Base-by-base conservation (phyloP, 1,140 invertebrate species). In the Zeugodacus cucurbitae region DNA sequence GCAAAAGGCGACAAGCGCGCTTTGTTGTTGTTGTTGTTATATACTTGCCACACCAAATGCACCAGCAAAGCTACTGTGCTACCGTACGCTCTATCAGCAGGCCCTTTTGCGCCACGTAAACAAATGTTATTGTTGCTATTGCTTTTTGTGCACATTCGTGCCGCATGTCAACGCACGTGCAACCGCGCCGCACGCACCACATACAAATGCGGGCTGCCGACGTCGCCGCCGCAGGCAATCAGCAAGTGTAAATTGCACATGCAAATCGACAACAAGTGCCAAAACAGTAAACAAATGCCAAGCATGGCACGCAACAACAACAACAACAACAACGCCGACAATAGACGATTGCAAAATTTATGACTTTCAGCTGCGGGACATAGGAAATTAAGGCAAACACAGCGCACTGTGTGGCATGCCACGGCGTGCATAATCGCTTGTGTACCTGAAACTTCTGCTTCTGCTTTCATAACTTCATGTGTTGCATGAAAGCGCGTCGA, bases 211-310 rank as follows among this genome's bases (percentile, higher is more conserved):
- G 74, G 74, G 74, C 41, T 22, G n/a, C 58, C 58, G 26, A 14
- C 22, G 32, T 34, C 22, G n/a, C 22, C 74, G 37, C 74, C 74
- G 34, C 74, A 44, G 22, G 74, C 74, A 82, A 82, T 82, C 74
- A 48, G 20, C 74, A 82, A 82, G 74, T 82, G 74, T 48, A 82
- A 82, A 82, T 82, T 44, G 37, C 74, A 82, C n/a, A n/a, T 82
- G 37, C 74, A 82, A 82, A 82, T 82, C 74, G 74, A 82, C 74
- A 82, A 48, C 74, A 82, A 82, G 29, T 82, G 74, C 74, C 41
- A 82, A 48, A 26, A 82, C 74, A 82, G 4, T 22, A 44, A 62
- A 26, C 26, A 26, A 82, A 7, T 14, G 1, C n/a, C n/a, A 26
- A 22, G 44, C 37, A 41, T 41, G 22, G 1, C n/a, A 54, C 2